Conservation (phyloP, 1,140 invertebrate species). For the Meloidogyne exigua region DNA sequence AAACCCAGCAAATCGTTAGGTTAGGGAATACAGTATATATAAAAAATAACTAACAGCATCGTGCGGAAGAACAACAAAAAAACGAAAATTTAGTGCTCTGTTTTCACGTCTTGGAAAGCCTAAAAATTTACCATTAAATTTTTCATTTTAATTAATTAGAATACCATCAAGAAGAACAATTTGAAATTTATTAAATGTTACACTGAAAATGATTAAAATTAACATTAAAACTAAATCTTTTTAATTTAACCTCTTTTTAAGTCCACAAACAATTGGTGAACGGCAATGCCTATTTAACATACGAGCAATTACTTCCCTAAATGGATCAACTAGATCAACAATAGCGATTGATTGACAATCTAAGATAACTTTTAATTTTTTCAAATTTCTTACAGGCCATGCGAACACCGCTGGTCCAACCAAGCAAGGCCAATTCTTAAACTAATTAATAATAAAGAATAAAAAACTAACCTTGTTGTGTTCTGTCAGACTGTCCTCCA, state of each 20-base stretch:
- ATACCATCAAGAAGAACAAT: constrained; percentile 43
- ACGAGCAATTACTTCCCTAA: constrained; percentile 44
- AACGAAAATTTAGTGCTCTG: constrained; percentile 43
- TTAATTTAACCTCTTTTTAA: constrained; percentile 40
- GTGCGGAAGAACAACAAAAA: constrained; percentile 49
- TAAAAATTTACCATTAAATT: not conserved
- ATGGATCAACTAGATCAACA: constrained; percentile 44
- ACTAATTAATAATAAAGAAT: not conserved
- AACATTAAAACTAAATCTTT: not conserved
- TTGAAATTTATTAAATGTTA: constrained; percentile 46
- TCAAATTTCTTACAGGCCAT: not conserved
- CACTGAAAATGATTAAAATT: constrained; percentile 19
- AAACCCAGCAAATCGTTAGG: too few species aligned
- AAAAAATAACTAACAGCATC: constrained; percentile 22
- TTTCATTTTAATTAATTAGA: not conserved
- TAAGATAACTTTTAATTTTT: constrained; percentile 32
- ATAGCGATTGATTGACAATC: constrained; percentile 44
- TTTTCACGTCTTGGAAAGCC: constrained; percentile 39
- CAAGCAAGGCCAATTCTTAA: constrained; percentile 21
- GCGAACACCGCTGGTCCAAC: constrained; percentile 16
- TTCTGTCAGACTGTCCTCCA: constrained; percentile 30
- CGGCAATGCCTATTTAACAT: constrained; percentile 49
- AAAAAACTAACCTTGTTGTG: constrained; percentile 27
- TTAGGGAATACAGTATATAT: too few species aligned
- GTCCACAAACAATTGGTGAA: constrained; percentile 42